phyloP scores from a whole-genome alignment of 2,797 vertebrate genomes.

The Phalloptychus januarius region DNA sequence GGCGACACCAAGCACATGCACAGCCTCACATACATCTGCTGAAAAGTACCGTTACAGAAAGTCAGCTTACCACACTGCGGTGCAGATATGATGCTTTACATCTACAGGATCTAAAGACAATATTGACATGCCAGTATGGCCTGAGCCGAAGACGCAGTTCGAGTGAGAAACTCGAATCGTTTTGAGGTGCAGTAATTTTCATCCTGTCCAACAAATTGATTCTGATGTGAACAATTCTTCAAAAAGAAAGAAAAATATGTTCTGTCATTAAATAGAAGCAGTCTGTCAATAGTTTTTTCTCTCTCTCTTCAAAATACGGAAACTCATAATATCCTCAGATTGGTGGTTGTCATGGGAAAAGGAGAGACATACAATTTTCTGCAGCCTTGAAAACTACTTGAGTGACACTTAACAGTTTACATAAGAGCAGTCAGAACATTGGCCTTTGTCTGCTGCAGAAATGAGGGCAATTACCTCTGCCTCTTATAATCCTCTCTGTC shows the following conservation, averaged over 20 bases:
- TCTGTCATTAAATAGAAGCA: slow-evolving; percentile 17
- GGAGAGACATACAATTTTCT: slow-evolving; percentile 62
- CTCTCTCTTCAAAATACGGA: slow-evolving; percentile 7
- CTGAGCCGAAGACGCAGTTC: neutral
- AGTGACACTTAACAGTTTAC: slow-evolving; percentile 64
- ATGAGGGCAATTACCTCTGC: slow-evolving; percentile 66
- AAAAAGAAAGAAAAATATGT: slow-evolving; percentile 5
- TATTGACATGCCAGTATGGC: neutral
- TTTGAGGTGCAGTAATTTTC: neutral
- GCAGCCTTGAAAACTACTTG: slow-evolving; percentile 69
- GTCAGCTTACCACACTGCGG: neutral
- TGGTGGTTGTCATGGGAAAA: slow-evolving; percentile 51
- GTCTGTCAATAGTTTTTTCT: slow-evolving; percentile 12
- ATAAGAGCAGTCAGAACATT: slow-evolving; percentile 73
- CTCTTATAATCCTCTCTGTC: slow-evolving; percentile 46
- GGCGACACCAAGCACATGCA: slow-evolving; percentile 14
- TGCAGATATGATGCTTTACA: neutral
- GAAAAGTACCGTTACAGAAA: neutral
- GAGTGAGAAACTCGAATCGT: neutral
- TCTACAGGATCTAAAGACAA: neutral
- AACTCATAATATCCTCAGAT: slow-evolving; percentile 53
- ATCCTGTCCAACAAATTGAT: neutral
- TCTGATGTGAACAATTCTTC: neutral
- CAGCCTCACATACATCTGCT: neutral
- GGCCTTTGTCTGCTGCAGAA: slow-evolving; percentile 71